Percentiles rank a stretch among this genome's conserved stretches.
phyloP scores from a whole-genome alignment of 2,113 vertebrate genomes.

The Mustelus asterias region DNA sequence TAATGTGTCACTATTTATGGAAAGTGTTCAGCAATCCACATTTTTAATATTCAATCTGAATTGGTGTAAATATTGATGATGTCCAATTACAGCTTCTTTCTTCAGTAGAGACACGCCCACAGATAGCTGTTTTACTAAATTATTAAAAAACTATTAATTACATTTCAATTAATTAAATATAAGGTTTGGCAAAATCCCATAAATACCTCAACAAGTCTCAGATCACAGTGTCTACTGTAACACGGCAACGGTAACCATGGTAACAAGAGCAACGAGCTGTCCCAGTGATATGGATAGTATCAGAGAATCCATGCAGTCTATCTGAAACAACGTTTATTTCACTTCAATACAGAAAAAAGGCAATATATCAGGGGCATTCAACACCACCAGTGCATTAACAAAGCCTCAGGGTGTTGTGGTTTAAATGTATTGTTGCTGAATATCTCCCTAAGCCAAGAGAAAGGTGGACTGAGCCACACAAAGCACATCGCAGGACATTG shows the following conservation, averaged over 20 bases:
- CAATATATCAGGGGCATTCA: not conserved
- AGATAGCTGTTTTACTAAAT: not conserved
- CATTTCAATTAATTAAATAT: slow-evolving; percentile 27
- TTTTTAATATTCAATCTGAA: slow-evolving; percentile 12
- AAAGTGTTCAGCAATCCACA: not conserved
- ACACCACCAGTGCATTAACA: not conserved
- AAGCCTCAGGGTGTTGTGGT: not conserved
- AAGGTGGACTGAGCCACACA: not conserved
- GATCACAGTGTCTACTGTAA: not conserved
- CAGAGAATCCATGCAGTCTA: not conserved
- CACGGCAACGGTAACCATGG: slow-evolving; percentile 27
- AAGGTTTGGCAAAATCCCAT: not conserved
- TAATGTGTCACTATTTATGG: slow-evolving; percentile 2
- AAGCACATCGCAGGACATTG: not conserved
- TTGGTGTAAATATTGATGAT: not conserved
- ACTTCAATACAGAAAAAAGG: not conserved
- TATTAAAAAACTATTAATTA: slow-evolving; percentile 10
- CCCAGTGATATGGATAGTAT: not conserved
- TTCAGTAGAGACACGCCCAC: not conserved
- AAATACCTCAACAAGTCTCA: slow-evolving; percentile 12
- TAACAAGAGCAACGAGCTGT: not conserved
- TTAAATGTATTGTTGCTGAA: not conserved
- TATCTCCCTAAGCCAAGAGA: not conserved
- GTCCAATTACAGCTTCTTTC: not conserved
- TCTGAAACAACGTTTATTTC: not conserved